A percentile compares a stretch with the other conserved stretches of the same genome.
Evolutionary conservation across 2,113 vertebrate species (phyloP).

Genomic region (Phrynosoma platyrhinos): DNA sequence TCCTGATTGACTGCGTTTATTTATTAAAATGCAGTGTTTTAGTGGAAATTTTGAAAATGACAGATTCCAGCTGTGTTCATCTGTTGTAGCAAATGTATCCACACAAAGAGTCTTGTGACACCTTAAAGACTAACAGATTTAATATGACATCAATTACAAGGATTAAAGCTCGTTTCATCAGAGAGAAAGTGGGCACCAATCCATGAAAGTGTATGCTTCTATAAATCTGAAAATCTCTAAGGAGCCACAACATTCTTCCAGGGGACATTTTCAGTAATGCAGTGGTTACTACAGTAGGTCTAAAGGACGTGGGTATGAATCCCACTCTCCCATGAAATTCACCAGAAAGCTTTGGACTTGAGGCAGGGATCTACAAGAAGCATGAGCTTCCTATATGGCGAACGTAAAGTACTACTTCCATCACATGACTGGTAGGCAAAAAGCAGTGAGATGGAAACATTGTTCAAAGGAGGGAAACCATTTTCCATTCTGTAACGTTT

Average conservation of each 20-base stretch:
- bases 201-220: neutral
- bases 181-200: neutral
- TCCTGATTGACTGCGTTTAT: conserved; percentile 5
- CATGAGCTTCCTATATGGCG: no score
- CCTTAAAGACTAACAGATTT: conserved; percentile 16
- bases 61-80: neutral
- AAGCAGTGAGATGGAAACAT: no score
- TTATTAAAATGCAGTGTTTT: neutral
- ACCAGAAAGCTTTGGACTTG: no score
- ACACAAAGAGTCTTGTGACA: neutral
- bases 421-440: no score
- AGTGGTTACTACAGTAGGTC: neutral
- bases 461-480: no score
- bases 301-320: neutral
- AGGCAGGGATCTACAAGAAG: no score
- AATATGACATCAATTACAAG: neutral
- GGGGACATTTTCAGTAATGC: neutral
- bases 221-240: neutral
- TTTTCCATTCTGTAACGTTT: no score
- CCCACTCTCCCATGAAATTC: neutral
- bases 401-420: no score
- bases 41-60: conserved; percentile 11
- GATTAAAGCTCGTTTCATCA: neutral
- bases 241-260: neutral
- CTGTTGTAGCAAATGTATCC: neutral